Base-by-base conservation (phyloP, 2,888 invertebrate species). In the Dynastes hyllus region DNA sequence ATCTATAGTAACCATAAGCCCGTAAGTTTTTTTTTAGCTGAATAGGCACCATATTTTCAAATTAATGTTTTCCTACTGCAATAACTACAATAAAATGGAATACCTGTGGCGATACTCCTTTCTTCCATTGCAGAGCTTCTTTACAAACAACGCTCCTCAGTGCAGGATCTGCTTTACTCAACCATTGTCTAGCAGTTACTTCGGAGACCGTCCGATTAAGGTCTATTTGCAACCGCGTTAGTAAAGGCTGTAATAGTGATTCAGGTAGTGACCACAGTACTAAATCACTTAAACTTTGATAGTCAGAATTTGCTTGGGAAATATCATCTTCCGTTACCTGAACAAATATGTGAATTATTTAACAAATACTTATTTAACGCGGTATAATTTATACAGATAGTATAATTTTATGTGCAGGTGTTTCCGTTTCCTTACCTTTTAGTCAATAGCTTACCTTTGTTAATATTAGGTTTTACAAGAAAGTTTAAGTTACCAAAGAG, bases 241-340 rank as follows among this genome's bases (percentile, higher is more conserved):
- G 87, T 76, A 96, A 89, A 0, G 96, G 96, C 85, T 95, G 95
- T 76, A 96, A 88, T 70, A 95, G 92, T 69, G 92, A 92, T 84
- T 96, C 95, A 0, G 96, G 96, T 84, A 96, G 89, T 51, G 95
- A 95, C 90, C 94, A 93, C 80, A 96, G 90, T 13, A 96, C 95
- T 81, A 96, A 91, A 85, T 96, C 95, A 83, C 94, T 94, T 4
- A 96, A 90, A 29, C 96, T 95, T 73, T 91, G 90, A 85, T 94
- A 96, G 83, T 94, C 93, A 84, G 89, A 89, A 86, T 95, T 94
- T 8, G 96, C 94, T 9, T 89, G 85, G 84, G 91, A 92, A 73
- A 95, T 90, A 85, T 95, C 95, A 76, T 93, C 92, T 40, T 94
- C 93, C 2, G 92, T 92, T n/a, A 96, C 90, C 92, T 95, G 88